Conservation (phyloP, 1,140 invertebrate genomes). For the Patella vulgata region DNA sequence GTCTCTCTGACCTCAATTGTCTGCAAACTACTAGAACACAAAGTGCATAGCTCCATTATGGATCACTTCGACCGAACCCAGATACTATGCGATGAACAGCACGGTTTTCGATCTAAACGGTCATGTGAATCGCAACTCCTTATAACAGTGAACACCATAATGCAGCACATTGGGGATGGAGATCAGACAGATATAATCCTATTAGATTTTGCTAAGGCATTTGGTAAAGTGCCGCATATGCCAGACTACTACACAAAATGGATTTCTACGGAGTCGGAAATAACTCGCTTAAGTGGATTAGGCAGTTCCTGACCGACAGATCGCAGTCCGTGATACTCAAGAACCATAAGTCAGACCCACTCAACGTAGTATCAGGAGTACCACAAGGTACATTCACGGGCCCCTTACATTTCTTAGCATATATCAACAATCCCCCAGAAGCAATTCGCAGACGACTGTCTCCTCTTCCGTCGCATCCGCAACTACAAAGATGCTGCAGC, state of each 20-base stretch:
- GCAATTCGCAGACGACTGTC: slow-evolving; percentile 1
- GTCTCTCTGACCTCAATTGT: slow-evolving; percentile 25
- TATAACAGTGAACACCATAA: too few relatives aligned
- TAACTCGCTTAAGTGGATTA: slow-evolving; percentile 1
- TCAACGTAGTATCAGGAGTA: slow-evolving; percentile 18
- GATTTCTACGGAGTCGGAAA: slow-evolving; percentile 5
- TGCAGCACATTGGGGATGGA: too few relatives aligned
- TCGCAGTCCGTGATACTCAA: slow-evolving; percentile 23
- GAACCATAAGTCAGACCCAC: slow-evolving; percentile 4
- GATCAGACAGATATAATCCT: slow-evolving; percentile 4
- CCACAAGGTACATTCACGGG: slow-evolving; percentile 22
- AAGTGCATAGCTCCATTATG: slow-evolving; percentile 19
- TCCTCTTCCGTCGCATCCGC: slow-evolving; percentile 8
- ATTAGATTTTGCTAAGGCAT: slow-evolving; percentile 17
- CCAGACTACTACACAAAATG: not conserved
- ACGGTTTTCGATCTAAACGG: too few relatives aligned
- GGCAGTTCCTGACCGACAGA: slow-evolving; percentile 8
- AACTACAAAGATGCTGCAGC: not conserved
- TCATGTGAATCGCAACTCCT: too few relatives aligned
- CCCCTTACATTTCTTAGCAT: slow-evolving; percentile 20
- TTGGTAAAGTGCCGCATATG: not conserved
- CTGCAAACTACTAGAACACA: slow-evolving; percentile 26
- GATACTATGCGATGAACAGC: slow-evolving; percentile 16
- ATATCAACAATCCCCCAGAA: slow-evolving; percentile 14
- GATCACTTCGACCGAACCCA: slow-evolving; percentile 14